Evolutionary conservation across 2,113 vertebrate species (phyloP).

Genomic region (Heliornis fulica): DNA sequence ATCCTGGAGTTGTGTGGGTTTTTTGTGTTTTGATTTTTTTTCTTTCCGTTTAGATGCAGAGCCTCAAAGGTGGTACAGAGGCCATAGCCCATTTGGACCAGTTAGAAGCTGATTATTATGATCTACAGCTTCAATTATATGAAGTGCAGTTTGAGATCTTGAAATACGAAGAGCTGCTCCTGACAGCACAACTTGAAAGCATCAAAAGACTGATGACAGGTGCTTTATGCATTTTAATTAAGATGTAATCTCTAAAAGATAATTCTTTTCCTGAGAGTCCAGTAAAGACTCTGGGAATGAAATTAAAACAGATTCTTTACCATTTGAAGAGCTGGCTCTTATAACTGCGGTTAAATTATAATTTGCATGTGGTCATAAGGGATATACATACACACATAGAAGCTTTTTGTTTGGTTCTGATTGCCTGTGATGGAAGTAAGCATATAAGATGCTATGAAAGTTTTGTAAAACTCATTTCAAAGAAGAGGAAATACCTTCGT

Average conservation of each 20-base stretch:
- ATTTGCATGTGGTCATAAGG: not conserved
- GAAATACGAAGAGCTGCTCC: conserved; percentile 92
- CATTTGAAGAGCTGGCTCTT: not conserved
- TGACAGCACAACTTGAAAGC: conserved; percentile 93
- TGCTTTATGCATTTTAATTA: conserved; percentile 62
- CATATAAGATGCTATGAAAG: not conserved
- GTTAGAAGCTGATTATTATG: conserved; percentile 95
- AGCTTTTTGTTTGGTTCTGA: not conserved
- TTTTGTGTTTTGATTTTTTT: not conserved
- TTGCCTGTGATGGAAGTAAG: not conserved
- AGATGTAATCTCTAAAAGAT: not conserved
- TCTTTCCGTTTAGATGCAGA: conserved; percentile 86
- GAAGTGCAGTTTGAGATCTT: conserved; percentile 96
- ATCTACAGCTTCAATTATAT: conserved; percentile 94
- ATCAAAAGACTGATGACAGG: conserved; percentile 92
- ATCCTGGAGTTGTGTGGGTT: not conserved
- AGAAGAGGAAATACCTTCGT: not conserved
- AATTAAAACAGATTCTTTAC: not conserved
- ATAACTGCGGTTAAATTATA: not conserved
- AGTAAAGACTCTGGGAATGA: not conserved
- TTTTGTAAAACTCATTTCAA: not conserved
- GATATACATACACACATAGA: not conserved
- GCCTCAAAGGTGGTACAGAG: conserved; percentile 88
- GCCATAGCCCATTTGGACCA: conserved; percentile 89
- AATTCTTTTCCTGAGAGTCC: not conserved